Evolutionary conservation across 2,113 vertebrate genomes (phyloP).

Genomic region (Coptodon bakossiorum): DNA sequence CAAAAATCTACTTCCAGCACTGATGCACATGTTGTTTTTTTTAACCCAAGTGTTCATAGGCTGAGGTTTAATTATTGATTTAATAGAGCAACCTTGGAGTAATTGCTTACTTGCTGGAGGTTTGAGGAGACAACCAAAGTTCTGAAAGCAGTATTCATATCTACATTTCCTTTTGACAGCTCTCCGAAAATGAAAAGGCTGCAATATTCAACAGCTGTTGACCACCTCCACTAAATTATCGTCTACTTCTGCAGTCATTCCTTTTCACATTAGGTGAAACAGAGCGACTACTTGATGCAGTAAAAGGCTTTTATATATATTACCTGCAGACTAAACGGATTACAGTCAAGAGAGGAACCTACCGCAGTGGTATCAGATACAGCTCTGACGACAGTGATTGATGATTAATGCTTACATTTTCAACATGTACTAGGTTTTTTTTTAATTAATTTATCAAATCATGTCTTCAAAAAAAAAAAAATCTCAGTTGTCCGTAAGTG

Average conservation of each 20-base stretch:
- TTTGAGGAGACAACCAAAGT: not conserved
- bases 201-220: not conserved
- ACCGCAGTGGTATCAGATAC: not conserved
- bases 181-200: not conserved
- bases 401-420: not conserved
- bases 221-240: not conserved
- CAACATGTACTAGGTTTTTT: not conserved
- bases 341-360: not conserved
- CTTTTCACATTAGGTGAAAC: not conserved
- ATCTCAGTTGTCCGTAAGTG: not conserved
- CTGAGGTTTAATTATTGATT: not conserved
- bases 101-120: not conserved
- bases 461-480: not conserved
- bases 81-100: not conserved
- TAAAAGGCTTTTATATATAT: not conserved
- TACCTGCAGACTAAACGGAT: not conserved
- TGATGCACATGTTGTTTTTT: accelerated
- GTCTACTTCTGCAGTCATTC: not conserved
- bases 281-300: not conserved
- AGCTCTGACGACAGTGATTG: not conserved
- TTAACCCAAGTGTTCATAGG: not conserved
- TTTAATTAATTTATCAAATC: not conserved
- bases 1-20: not conserved
- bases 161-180: not conserved
- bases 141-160: not conserved